These are phyloP conservation scores for Symphodus melops DNA, from an alignment of 2,113 vertebrate genomes.

Conservation along the genomic window DNA sequence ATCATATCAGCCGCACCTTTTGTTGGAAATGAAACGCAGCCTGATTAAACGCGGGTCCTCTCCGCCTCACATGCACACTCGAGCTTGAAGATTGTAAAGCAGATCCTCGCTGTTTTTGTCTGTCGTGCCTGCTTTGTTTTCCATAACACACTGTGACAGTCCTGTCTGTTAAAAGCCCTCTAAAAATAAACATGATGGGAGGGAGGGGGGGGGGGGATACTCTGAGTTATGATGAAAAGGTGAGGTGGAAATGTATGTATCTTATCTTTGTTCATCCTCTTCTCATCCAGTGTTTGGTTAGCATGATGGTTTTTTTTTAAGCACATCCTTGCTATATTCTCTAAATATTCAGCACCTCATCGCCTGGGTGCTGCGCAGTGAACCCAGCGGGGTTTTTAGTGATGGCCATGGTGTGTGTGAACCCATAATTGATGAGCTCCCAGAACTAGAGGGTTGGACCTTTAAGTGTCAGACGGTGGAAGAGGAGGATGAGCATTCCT, in stretches of 20 bases:
- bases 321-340: conserved; percentile 1
- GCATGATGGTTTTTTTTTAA: neutral
- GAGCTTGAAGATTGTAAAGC: conserved; percentile 4
- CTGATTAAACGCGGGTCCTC: neutral
- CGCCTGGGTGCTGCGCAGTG: conserved; percentile 1
- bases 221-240: conserved; percentile 3
- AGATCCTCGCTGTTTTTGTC: conserved; percentile 36
- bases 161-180: conserved; percentile 26
- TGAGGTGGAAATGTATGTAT: conserved; percentile 12
- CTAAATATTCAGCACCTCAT: conserved; percentile 7
- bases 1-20: neutral
- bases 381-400: neutral
- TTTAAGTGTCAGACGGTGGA: conserved; percentile 61
- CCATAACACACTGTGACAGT: conserved; percentile 37
- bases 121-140: conserved; percentile 36
- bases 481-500: conserved; percentile 61
- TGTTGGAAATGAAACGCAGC: neutral
- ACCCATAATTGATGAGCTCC: conserved; percentile 53
- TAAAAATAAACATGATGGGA: conserved; percentile 35
- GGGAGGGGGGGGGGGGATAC: conserved; percentile 8
- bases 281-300: neutral
- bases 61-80: neutral
- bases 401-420: conserved; percentile 4
- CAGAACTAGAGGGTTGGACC: conserved; percentile 41
- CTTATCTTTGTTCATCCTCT: neutral